Evolutionary conservation across 2,113 vertebrate genomes (phyloP).

Genomic region (Crotalus helleri): DNA sequence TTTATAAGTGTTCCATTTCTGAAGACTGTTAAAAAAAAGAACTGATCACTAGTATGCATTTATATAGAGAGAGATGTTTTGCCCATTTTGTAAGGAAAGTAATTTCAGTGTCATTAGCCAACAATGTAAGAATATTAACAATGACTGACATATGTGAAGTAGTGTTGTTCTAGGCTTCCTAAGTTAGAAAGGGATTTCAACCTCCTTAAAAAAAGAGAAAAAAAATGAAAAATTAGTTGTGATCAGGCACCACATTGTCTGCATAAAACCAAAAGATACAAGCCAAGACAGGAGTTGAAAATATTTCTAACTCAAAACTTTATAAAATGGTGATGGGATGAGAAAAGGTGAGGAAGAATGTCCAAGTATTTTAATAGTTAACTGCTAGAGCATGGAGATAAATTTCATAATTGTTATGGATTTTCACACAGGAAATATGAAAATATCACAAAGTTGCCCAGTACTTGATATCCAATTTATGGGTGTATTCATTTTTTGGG

Average conservation of each 20-base stretch:
- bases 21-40: neutral
- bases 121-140: neutral
- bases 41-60: neutral
- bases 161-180: neutral
- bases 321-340: neutral
- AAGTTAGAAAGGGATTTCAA: neutral
- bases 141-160: neutral
- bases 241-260: neutral
- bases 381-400: neutral
- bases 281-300: neutral
- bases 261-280: neutral
- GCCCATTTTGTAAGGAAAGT: neutral
- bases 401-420: neutral
- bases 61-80: neutral
- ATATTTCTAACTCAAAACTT: neutral
- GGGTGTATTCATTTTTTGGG: neutral
- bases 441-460: neutral
- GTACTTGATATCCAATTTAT: neutral
- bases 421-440: neutral
- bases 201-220: neutral
- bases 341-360: neutral
- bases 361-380: neutral
- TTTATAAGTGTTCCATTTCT: neutral
- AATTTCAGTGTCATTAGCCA: neutral
- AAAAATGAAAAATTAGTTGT: neutral